A percentile compares a stretch with the other conserved stretches of the same genome.
Evolutionary conservation across 2,888 invertebrate genomes (phyloP).

Genomic region (Nomada lathburiana): DNA sequence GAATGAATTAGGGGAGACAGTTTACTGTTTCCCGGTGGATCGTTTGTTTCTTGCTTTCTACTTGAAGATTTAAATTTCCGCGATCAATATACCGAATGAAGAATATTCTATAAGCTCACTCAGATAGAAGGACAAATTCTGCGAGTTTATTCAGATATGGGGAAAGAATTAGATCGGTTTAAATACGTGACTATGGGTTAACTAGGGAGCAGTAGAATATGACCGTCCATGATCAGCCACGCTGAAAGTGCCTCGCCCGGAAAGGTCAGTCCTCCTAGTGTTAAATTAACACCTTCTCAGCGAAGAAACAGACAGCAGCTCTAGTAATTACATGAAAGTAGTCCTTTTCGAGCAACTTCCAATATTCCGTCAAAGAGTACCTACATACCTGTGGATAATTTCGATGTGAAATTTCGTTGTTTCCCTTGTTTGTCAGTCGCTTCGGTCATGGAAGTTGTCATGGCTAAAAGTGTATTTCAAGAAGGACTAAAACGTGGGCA

Average conservation of each 20-base stretch:
- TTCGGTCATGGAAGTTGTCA: background rate
- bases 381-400: slow-evolving; percentile 6
- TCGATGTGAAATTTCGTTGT: slow-evolving; percentile 20
- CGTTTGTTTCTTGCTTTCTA: background rate
- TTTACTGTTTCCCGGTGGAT: background rate
- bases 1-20: background rate
- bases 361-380: slow-evolving; percentile 8
- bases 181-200: background rate
- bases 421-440: slow-evolving; percentile 7
- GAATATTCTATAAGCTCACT: too few species aligned
- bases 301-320: slow-evolving; percentile 4
- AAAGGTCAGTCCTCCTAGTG: slow-evolving; percentile 32
- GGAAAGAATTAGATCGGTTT: too few species aligned
- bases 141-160: too few species aligned
- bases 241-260: slow-evolving; percentile 18
- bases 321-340: background rate
- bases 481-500: background rate
- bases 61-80: background rate
- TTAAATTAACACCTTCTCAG: slow-evolving; percentile 15
- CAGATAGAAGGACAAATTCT: too few species aligned
- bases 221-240: slow-evolving; percentile 29
- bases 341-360: slow-evolving; percentile 1
- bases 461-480: background rate
- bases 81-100: background rate
- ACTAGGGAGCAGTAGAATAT: slow-evolving; percentile 24